Evolutionary conservation across 2,888 invertebrate genomes (phyloP).

Genomic region (Pristionchus arcanus): DNA sequence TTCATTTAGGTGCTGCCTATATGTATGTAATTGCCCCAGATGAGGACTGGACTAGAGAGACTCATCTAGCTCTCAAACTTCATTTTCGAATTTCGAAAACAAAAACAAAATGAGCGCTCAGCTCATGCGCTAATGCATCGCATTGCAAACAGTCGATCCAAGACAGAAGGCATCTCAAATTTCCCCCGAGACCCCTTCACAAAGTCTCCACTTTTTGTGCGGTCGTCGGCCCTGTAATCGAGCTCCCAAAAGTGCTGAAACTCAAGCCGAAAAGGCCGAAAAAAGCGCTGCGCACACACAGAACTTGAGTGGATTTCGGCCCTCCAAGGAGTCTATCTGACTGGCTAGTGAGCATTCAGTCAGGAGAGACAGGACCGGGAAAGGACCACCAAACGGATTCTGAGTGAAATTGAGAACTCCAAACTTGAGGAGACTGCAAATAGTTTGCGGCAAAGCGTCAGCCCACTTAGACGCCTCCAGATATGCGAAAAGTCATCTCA

Average conservation of each 20-base stretch:
- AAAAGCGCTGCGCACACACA: not conserved
- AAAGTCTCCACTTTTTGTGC: not conserved
- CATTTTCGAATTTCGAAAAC: not conserved
- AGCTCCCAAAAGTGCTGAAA: not conserved
- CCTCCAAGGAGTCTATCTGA: not conserved
- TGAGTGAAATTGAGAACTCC: not conserved
- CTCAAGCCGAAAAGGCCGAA: not conserved
- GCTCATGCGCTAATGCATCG: not conserved
- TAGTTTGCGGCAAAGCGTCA: not conserved
- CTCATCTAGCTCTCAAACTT: not conserved
- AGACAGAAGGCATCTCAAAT: not conserved
- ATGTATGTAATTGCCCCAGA: not conserved
- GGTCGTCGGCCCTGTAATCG: not conserved
- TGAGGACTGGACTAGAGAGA: not conserved
- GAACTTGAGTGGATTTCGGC: not conserved
- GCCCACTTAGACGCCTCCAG: not conserved
- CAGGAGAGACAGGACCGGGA: not conserved
- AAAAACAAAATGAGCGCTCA: not conserved
- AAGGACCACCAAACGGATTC: not conserved
- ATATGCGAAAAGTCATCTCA: not conserved
- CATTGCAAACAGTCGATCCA: not conserved
- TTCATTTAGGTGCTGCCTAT: not conserved
- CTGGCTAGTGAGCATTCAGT: not conserved
- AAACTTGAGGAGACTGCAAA: not conserved
- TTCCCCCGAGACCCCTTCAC: not conserved